Evolutionary conservation across 2,113 vertebrate genomes (phyloP), one percentile per base, ranked within the genome.

Genomic region (Strix uralensis): DNA sequence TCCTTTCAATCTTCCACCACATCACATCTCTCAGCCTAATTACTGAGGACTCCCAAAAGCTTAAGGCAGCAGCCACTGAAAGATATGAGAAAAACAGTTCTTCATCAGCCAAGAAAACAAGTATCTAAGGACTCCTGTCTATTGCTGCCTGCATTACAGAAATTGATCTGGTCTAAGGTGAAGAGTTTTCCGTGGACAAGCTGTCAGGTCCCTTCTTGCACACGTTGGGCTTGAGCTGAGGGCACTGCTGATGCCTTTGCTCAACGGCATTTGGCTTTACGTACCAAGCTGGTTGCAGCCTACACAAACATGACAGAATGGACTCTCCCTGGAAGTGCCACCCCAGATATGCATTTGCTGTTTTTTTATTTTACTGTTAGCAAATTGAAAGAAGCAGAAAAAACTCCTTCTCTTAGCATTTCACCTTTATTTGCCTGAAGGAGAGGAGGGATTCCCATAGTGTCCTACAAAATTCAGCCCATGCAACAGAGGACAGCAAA

Each of bases 201-300:
- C 49, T 74, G 49, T 10, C 84, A 91, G 49, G 18, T 75, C 15
- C 34, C 36, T 54, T 81, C 62, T 61, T 46, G 15, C 34, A 44
- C 15, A 14, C 0, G 0, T 0, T 18, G 36, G 14, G 32, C 20
- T 32, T 19, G 23, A 51, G 32, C 27, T 32, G 58, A 73, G 79
- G 42, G 47, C 42, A 15, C 58, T 61, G 46, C 44, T 54, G 59
- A 20, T 47, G 59, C 26, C 49, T 95, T 58, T 75, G n/a, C 15
- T 46, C n/a, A 59, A 15, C 63, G 72, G 51, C 0, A 0, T 42
- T 32, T 75, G 49, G 42, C 44, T 63, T 72, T 10, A 63, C 10
- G 5, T 7, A 34, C 34, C 11, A n/a, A 27, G 58, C 40, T 8
- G 71, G 51, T 11, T 62, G 72, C 38, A 86, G 54, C 81, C 52